A percentile compares a stretch with the other conserved stretches of the same genome.
These are phyloP conservation scores for Brevimyrus niger DNA, from an alignment of 2,113 vertebrate species.

Conservation along the genomic window DNA sequence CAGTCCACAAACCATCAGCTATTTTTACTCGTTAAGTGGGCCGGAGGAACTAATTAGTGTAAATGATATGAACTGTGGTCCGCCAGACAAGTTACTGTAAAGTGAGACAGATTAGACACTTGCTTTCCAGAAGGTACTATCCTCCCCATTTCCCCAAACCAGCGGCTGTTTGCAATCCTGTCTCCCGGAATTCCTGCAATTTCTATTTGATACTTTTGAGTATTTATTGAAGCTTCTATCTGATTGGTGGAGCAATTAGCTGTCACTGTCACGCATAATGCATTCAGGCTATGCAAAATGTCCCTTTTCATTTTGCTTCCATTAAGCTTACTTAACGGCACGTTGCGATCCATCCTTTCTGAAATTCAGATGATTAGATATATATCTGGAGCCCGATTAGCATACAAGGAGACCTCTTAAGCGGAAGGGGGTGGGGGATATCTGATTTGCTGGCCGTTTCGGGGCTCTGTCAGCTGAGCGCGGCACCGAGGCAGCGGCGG, in stretches of 20 bases:
- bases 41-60: slow-evolving; percentile 5
- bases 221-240: not conserved
- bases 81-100: not conserved
- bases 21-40: not conserved
- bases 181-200: not conserved
- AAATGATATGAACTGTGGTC: not conserved
- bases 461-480: slow-evolving; percentile 22
- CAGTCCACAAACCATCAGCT: slow-evolving; percentile 1
- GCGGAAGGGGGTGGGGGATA: not conserved
- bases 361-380: not conserved
- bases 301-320: not conserved
- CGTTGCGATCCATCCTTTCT: not conserved
- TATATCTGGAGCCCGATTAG: not conserved
- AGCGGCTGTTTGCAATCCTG: not conserved
- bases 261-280: not conserved
- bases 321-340: not conserved
- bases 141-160: not conserved
- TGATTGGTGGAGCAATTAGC: not conserved
- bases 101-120: not conserved
- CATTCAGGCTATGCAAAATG: not conserved
- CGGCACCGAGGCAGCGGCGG: slow-evolving; percentile 31
- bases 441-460: not conserved
- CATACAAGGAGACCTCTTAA: not conserved
- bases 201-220: not conserved
- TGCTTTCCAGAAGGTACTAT: not conserved